A percentile compares a stretch with the other conserved stretches of the same genome.
These are phyloP conservation scores for Caradrina kadenii DNA, from an alignment of 2,888 invertebrate species.

Conservation along the genomic window DNA sequence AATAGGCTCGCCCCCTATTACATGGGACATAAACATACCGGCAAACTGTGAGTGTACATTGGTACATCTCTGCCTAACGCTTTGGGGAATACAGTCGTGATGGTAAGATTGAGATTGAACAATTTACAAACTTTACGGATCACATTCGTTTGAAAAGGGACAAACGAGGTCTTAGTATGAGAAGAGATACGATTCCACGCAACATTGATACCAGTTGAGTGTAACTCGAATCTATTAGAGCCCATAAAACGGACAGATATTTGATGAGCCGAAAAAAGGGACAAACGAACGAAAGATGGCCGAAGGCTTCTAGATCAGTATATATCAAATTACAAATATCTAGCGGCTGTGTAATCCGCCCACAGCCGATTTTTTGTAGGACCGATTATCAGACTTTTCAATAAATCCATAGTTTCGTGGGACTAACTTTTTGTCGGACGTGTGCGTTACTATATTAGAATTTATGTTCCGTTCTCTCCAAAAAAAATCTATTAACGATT, in stretches of 20 bases:
- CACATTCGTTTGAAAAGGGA: constrained; percentile 17
- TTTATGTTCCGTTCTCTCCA: too few relatives aligned
- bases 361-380: too few relatives aligned
- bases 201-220: constrained; percentile 53
- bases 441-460: too few relatives aligned
- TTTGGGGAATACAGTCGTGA: too few relatives aligned
- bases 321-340: not conserved
- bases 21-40: too few relatives aligned
- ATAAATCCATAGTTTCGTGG: too few relatives aligned
- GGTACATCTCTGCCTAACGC: too few relatives aligned
- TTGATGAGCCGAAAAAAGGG: constrained; percentile 54
- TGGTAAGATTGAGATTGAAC: constrained; percentile 2
- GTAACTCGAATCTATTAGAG: constrained; percentile 45
- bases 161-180: constrained; percentile 4
- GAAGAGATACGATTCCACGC: constrained; percentile 21
- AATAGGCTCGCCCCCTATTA: too few relatives aligned
- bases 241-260: constrained; percentile 37
- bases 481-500: too few relatives aligned
- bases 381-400: too few relatives aligned
- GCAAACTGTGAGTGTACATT: too few relatives aligned
- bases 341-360: not conserved
- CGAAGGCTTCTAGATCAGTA: constrained; percentile 4
- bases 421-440: too few relatives aligned
- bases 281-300: constrained; percentile 22
- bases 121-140: constrained; percentile 16